Conservation (phyloP, 2,113 vertebrate genomes). For the Istiophorus platypterus region DNA sequence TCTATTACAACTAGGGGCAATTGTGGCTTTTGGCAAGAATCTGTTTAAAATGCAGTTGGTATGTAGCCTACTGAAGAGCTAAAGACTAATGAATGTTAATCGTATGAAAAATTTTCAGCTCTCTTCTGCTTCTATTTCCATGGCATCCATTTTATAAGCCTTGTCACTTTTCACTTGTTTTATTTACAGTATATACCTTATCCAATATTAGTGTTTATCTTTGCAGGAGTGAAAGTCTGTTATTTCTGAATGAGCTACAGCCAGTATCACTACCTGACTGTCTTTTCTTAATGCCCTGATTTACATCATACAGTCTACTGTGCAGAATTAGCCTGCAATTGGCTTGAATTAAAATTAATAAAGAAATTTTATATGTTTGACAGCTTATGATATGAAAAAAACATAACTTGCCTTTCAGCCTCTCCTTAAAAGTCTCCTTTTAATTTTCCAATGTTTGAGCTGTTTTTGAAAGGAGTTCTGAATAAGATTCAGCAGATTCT, state of each 20-base stretch:
- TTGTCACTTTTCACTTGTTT: background rate
- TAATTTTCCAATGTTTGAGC: background rate
- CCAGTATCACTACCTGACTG: background rate
- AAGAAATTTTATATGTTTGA: background rate
- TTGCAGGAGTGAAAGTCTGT: background rate
- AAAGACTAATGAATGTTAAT: conserved; percentile 80
- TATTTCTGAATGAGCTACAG: background rate
- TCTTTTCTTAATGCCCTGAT: background rate
- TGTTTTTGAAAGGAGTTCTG: background rate
- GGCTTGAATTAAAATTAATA: background rate
- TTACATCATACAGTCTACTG: background rate
- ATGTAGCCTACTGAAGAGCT: conserved; percentile 49
- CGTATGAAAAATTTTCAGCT: conserved; percentile 45
- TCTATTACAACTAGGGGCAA: conserved; percentile 59
- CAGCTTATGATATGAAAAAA: background rate
- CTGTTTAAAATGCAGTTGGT: conserved; percentile 76
- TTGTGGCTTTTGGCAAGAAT: conserved; percentile 58
- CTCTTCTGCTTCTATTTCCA: conserved; percentile 32
- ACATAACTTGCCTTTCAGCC: background rate
- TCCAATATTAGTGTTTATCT: background rate
- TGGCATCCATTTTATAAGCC: background rate
- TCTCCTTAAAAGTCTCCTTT: background rate
- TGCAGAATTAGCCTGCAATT: background rate
- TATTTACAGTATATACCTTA: background rate
- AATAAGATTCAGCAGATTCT: background rate